These are phyloP conservation scores for Nycticryphes semicollaris DNA, from an alignment of 2,113 vertebrate genomes.

Conservation along the genomic window DNA sequence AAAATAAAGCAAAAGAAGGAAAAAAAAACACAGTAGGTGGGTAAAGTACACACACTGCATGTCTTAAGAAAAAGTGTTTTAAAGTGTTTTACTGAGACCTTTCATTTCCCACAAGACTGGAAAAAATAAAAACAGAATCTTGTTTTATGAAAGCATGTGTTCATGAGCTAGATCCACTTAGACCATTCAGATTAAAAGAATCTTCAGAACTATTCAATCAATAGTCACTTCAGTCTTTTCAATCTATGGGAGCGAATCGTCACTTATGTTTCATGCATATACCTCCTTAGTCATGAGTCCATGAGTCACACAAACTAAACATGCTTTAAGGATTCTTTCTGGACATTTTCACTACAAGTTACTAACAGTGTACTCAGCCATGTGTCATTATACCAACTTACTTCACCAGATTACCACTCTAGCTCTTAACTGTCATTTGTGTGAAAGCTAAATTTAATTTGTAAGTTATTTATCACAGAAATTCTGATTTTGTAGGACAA, in stretches of 20 bases:
- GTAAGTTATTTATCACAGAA: not conserved
- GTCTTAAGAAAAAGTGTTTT: not conserved
- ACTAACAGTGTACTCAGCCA: not conserved
- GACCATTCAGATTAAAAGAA: not conserved
- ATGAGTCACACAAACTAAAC: not conserved
- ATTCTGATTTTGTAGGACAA: conserved; percentile 9
- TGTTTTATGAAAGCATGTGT: not conserved
- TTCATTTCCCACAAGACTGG: not conserved
- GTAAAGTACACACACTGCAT: not conserved
- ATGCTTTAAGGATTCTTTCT: not conserved
- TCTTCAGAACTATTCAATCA: not conserved
- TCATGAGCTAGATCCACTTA: not conserved
- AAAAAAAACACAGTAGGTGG: not conserved
- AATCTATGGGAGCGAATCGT: not conserved
- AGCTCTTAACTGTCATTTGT: not conserved
- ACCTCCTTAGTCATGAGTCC: not conserved
- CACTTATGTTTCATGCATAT: not conserved
- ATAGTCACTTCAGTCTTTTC: not conserved
- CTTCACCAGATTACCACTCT: not conserved
- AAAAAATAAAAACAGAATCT: not conserved
- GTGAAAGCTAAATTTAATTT: not conserved
- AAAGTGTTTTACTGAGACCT: not conserved
- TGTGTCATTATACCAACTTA: not conserved
- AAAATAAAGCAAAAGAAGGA: not conserved
- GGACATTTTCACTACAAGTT: not conserved